phyloP scores from a whole-genome alignment of 2,113 vertebrate genomes.

The Heteronetta atricapilla region DNA sequence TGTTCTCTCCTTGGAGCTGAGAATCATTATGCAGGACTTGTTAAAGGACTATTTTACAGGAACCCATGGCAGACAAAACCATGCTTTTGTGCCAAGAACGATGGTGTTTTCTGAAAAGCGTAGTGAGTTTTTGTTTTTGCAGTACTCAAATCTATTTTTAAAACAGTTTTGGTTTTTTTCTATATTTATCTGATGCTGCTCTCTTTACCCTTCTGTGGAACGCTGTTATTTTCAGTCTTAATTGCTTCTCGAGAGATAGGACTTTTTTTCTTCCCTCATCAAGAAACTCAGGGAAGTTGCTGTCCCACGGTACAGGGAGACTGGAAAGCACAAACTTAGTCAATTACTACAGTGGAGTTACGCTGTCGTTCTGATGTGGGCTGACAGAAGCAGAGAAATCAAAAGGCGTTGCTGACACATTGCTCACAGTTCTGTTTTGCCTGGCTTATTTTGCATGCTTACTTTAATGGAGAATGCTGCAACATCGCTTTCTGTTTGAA shows the following conservation, averaged over 20 bases:
- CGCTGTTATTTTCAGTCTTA: conserved; percentile 1
- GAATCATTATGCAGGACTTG: not conserved
- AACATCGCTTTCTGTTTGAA: not conserved
- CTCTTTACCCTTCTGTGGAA: not conserved
- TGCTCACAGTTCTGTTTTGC: not conserved
- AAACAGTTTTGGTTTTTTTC: not conserved
- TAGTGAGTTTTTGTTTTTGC: not conserved
- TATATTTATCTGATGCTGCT: conserved; percentile 8
- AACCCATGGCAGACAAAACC: not conserved
- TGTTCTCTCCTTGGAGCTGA: not conserved
- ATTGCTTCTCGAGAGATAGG: conserved; percentile 34
- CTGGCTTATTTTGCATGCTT: not conserved
- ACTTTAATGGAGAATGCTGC: not conserved
- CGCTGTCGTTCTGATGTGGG: not conserved
- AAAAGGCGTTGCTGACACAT: not conserved
- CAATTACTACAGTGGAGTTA: not conserved
- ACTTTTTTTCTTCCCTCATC: not conserved
- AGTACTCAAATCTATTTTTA: not conserved
- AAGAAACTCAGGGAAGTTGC: not conserved
- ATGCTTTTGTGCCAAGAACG: not conserved
- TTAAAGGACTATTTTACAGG: not conserved
- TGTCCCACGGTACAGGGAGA: not conserved
- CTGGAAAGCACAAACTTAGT: not conserved
- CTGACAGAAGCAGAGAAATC: not conserved
- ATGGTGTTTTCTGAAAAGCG: not conserved